phyloP scores from a whole-genome alignment of 2,797 vertebrate genomes.

The Carduelis carduelis region DNA sequence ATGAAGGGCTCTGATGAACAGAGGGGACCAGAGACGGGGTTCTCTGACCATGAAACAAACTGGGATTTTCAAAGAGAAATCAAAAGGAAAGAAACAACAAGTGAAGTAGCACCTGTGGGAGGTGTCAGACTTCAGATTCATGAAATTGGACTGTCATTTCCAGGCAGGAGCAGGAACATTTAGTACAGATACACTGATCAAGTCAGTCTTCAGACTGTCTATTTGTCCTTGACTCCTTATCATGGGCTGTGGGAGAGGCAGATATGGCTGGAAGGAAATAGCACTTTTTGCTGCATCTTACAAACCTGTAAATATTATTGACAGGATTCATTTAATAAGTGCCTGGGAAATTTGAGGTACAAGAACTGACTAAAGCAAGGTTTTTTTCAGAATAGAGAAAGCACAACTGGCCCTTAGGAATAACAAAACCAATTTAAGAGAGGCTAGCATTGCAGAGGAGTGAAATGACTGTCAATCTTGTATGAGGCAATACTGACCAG shows the following conservation, averaged over 20 bases:
- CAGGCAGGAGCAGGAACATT: background rate
- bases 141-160: constrained; percentile 20
- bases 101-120: background rate
- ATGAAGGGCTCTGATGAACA: constrained; percentile 14
- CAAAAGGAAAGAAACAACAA: constrained; percentile 3
- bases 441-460: background rate
- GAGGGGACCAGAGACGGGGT: background rate
- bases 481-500: background rate
- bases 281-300: background rate
- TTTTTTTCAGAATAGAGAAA: background rate
- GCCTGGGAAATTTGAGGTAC: background rate
- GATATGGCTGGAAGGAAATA: background rate
- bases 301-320: constrained; percentile 2
- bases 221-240: constrained; percentile 51
- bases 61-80: constrained; percentile 32
- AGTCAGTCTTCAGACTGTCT: background rate
- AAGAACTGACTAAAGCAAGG: background rate
- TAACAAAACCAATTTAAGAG: background rate
- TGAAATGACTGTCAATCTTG: background rate
- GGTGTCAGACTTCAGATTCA: background rate
- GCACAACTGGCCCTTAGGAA: background rate
- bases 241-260: background rate
- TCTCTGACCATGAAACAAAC: constrained; percentile 28
- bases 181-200: background rate
- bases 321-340: background rate